Evolutionary conservation across 2,113 vertebrate genomes (phyloP), one percentile per base, ranked within the genome.

Genomic region (Pangasianodon gigas): DNA sequence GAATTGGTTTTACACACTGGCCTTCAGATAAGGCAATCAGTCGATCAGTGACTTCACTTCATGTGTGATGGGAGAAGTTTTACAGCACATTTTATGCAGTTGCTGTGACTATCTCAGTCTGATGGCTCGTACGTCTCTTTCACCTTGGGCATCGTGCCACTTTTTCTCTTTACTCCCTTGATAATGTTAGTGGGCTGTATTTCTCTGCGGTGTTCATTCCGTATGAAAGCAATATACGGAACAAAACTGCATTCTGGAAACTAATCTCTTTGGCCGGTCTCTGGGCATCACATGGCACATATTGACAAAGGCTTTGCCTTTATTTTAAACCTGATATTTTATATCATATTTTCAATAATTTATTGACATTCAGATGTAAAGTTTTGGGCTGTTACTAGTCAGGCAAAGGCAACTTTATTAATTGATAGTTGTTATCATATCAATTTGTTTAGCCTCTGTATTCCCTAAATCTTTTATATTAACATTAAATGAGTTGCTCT

Each of bases 11-110:
- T 51, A 88, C 89, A 29, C 21, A 32, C 56, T 77, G 52, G 58
- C 26, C 46, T 84, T 88, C 74, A 87, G n/a, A 90, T 87, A 89
- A 52, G 84, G 58, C 74, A 84, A 86, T 88, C 84, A 58, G 79
- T 26, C 46, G 29, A 89, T 89, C 69, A 69, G 37, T 86, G 87
- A 80, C 84, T 88, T 88, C 7, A n/a, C 44, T 81, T 62, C 41
- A n/a, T 24, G 46, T 56, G 60, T 26, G 51, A 52, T 67, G 32
- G 62, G 83, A 74, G n/a, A 77, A 85, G 86, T 79, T 79, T 79
- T 46, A 87, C 86, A 21, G 13, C 51, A 46, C 51, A 4, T 77
- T 86, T 86, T 29, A n/a, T 10, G 65, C 32, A 44, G 32, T 74
- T 54, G 85, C 67, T 86, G 85, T 26, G 69, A 75, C 77, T 41